Base-by-base conservation (phyloP, 2,888 invertebrate genomes). In the Hipparchia semele region DNA sequence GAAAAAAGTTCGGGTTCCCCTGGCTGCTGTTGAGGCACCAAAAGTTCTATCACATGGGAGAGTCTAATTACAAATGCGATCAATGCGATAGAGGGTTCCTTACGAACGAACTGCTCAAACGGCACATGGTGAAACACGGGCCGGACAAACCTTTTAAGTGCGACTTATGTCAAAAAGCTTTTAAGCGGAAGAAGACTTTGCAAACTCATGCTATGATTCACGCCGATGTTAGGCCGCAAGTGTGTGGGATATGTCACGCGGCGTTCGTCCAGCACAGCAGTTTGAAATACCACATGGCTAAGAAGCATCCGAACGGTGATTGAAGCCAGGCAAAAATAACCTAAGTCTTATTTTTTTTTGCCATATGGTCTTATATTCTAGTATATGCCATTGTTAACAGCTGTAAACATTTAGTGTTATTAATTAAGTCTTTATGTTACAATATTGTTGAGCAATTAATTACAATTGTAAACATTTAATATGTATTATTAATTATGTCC, bases 21-120 rank as follows among this genome's bases (percentile, higher is more conserved):
- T 83, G 82, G 54, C 79, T 85, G 12, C 82, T 90, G 1, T 67
- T 86, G 3, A 78, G 80, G n/a, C 90, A 90, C 61, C 89, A 89
- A 23, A 85, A 84, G 73, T 84, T 83, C 61, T 83, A 83, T 0
- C 90, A 90, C 45, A 86, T 89, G 87, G 84, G 84, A 0, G 87
- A 87, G 58, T 86, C 79, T 70, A 90, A 84, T 45, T 86, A 33
- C 65, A 33, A 12, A 6, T 65, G 65, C 23, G 51, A 65, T 2
- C 10, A 6, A 2, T 65, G 65, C 65, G 33, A 65, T 53, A 13
- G 23, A 53, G 12, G 51, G 6, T 65, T 65, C 12, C 1, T 53
- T 0, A 2, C 23, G 1, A 53, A 12, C 6, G 6, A 53, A 6
- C 0, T 6, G 6, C 12, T 65, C 2, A 33, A 23, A 3, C 10